Conservation (phyloP, 2,888 invertebrate species). For the Pyrochroa serraticornis region DNA sequence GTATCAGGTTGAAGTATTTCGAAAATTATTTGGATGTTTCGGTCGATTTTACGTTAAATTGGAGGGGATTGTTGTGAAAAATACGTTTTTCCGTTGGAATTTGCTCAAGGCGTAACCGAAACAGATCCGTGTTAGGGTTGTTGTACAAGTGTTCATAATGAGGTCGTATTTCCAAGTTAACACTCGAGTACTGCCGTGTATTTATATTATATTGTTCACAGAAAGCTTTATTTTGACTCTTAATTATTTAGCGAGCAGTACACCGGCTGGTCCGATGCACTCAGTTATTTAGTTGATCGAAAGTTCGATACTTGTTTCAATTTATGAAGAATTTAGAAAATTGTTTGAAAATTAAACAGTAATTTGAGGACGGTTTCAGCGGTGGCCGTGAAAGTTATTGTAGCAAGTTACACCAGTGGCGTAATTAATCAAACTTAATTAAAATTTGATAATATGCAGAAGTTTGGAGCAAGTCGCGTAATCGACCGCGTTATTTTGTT, state of each 20-base stretch:
- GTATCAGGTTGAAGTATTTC: too few relatives aligned
- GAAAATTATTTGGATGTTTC: too few relatives aligned
- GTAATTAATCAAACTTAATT: constrained; percentile 26
- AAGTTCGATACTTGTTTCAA: too few relatives aligned
- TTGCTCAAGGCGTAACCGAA: constrained; percentile 10
- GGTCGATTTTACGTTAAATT: constrained; percentile 12
- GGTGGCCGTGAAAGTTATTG: constrained; percentile 21
- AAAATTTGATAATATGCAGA: constrained; percentile 10
- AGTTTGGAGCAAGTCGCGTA: neutral
- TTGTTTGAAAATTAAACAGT: constrained; percentile 21
- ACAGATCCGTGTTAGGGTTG: constrained; percentile 8
- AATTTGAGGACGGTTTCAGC: constrained; percentile 15
- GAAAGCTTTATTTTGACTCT: constrained; percentile 3
- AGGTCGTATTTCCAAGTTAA: constrained; percentile 16
- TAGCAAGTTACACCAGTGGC: constrained; percentile 20
- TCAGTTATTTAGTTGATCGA: too few relatives aligned
- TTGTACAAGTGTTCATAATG: constrained; percentile 20
- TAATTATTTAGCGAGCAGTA: constrained; percentile 17
- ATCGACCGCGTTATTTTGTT: constrained; percentile 9
- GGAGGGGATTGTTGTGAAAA: constrained; percentile 9
- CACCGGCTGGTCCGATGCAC: neutral
- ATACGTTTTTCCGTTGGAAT: constrained; percentile 5
- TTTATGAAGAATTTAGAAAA: neutral
- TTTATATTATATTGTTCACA: constrained; percentile 7
- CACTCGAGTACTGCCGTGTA: constrained; percentile 4